phyloP scores from a whole-genome alignment of 2,888 invertebrate genomes.

The Micropterix aruncella region DNA sequence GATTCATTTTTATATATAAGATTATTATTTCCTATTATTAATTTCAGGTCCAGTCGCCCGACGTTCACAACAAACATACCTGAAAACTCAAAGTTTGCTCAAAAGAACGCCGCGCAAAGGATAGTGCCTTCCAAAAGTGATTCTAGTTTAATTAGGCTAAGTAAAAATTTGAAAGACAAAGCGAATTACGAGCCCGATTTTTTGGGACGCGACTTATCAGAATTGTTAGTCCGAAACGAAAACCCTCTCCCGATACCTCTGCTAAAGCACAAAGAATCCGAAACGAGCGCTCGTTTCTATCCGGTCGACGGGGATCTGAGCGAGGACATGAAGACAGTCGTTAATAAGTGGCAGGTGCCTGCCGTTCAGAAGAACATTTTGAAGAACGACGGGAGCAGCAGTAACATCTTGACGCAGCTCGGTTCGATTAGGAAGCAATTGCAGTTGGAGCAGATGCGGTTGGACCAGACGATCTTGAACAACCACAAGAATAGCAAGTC shows the following conservation, averaged over 20 bases:
- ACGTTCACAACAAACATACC: constrained; percentile 33
- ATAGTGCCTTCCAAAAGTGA: constrained; percentile 2
- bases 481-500: background rate
- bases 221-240: constrained; percentile 12
- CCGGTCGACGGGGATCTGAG: constrained; percentile 16
- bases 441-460: constrained; percentile 47
- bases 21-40: no score
- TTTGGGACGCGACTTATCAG: constrained; percentile 11
- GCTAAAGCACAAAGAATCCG: constrained; percentile 37
- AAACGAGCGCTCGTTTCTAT: constrained; percentile 12
- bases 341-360: constrained; percentile 42
- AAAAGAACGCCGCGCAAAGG: constrained; percentile 28
- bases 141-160: constrained; percentile 1
- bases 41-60: constrained; percentile 14
- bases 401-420: constrained; percentile 48
- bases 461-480: constrained; percentile 30
- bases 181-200: constrained; percentile 13
- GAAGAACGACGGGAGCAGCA: constrained; percentile 30
- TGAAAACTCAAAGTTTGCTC: constrained; percentile 26
- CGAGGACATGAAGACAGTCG: constrained; percentile 27
- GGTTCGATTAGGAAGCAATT: constrained; percentile 53
- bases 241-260: constrained; percentile 46
- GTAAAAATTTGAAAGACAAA: constrained; percentile 2
- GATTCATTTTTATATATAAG: no score
- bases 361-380: constrained; percentile 43